Conservation (phyloP, 1,140 invertebrate genomes). For the Bactericera cockerelli region DNA sequence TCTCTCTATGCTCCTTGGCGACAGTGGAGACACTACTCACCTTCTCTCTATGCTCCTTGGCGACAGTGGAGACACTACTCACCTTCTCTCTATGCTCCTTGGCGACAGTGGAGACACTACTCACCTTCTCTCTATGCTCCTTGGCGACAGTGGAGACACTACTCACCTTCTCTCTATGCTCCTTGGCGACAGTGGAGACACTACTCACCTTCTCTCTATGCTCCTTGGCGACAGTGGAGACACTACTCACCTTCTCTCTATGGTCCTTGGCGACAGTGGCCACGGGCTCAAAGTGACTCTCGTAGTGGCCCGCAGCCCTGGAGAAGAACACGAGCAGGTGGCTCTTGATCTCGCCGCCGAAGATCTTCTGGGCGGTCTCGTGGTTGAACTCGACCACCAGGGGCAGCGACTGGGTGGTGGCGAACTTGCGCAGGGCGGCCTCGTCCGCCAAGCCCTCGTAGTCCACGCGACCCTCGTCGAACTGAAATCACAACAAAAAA, state of each 20-base stretch:
- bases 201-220: too few species aligned
- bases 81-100: too few species aligned
- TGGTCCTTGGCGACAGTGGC: conserved; percentile 72
- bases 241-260: conserved; percentile 73
- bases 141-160: too few species aligned
- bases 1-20: too few species aligned
- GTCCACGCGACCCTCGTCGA: conserved; percentile 79
- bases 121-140: too few species aligned
- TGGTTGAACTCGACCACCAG: conserved; percentile 95
- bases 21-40: too few species aligned
- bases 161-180: too few species aligned
- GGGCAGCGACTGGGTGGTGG: conserved; percentile 71
- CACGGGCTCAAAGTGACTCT: conserved; percentile 56
- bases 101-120: too few species aligned
- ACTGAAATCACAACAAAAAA: conserved; percentile 43
- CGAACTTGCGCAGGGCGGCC: conserved; percentile 64
- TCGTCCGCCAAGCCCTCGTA: conserved; percentile 55
- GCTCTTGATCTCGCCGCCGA: conserved; percentile 92
- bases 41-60: too few species aligned
- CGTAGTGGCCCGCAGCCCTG: conserved; percentile 69
- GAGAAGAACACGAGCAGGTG: conserved; percentile 91
- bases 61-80: too few species aligned
- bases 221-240: too few species aligned
- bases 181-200: too few species aligned
- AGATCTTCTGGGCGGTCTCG: conserved; percentile 93